phyloP scores from a whole-genome alignment of 2,888 invertebrate genomes.

The Clostera curtula region DNA sequence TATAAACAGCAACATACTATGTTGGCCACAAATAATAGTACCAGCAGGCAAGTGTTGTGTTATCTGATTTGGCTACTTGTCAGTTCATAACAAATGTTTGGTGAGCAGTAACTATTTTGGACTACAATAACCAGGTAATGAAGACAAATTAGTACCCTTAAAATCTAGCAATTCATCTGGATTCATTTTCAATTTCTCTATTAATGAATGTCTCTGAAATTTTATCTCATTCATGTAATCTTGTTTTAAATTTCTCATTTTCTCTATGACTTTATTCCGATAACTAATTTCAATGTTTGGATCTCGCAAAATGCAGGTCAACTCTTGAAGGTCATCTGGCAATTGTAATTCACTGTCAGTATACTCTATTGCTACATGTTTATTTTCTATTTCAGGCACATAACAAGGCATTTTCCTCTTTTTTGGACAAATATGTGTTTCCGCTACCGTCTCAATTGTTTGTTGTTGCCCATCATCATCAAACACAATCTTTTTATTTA shows the following conservation, averaged over 20 bases:
- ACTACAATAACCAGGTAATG: constrained; percentile 48
- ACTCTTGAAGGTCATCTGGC: constrained; percentile 37
- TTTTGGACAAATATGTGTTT: constrained; percentile 45
- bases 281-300: constrained; percentile 27
- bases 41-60: no score
- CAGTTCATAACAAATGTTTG: no score
- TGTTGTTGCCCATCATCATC: constrained; percentile 51
- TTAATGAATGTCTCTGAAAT: constrained; percentile 38
- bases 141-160: constrained; percentile 49
- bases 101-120: no score
- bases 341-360: constrained; percentile 27
- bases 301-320: constrained; percentile 37
- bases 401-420: constrained; percentile 17
- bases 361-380: constrained; percentile 38
- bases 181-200: constrained; percentile 43
- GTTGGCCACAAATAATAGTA: no score
- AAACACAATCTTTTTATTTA: constrained; percentile 53
- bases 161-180: constrained; percentile 48
- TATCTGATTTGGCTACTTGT: no score
- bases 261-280: constrained; percentile 43
- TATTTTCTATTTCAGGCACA: constrained; percentile 7
- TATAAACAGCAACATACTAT: no score
- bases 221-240: constrained; percentile 40
- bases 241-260: constrained; percentile 36
- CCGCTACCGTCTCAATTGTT: constrained; percentile 18